These are phyloP conservation scores for Heterotis niloticus DNA, from an alignment of 2,113 vertebrate genomes.

Conservation along the genomic window DNA sequence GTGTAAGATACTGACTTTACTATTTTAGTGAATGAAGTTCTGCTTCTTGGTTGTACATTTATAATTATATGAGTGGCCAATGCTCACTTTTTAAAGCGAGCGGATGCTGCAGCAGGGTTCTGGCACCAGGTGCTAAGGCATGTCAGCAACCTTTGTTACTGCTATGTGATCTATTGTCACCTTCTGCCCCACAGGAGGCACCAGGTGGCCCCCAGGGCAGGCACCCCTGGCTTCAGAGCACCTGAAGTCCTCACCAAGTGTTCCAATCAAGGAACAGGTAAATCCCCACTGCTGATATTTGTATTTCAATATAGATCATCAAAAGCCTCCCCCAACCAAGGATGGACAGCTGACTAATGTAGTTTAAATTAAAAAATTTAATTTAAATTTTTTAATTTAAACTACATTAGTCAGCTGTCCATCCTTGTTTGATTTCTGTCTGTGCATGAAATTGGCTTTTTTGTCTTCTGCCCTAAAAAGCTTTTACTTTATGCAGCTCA, in stretches of 20 bases:
- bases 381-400: too few relatives aligned
- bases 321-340: neutral
- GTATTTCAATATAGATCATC: neutral
- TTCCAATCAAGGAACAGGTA: constrained; percentile 89
- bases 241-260: constrained; percentile 93
- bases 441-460: neutral
- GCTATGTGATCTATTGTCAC: neutral
- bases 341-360: neutral
- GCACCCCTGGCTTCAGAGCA: constrained; percentile 94
- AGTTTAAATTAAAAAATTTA: too few relatives aligned
- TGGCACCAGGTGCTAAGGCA: neutral
- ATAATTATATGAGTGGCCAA: too few relatives aligned
- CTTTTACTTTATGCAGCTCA: neutral
- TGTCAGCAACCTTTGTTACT: neutral
- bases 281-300: neutral
- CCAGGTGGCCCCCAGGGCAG: constrained; percentile 89
- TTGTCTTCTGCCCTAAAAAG: neutral
- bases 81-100: too few relatives aligned
- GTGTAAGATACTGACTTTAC: too few relatives aligned
- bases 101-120: neutral
- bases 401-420: neutral
- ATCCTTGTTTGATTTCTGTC: neutral
- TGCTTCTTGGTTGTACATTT: too few relatives aligned
- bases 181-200: constrained; percentile 64
- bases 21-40: too few relatives aligned